Evolutionary conservation across 2,113 vertebrate species (phyloP).

Genomic region (Regulus satrapa): DNA sequence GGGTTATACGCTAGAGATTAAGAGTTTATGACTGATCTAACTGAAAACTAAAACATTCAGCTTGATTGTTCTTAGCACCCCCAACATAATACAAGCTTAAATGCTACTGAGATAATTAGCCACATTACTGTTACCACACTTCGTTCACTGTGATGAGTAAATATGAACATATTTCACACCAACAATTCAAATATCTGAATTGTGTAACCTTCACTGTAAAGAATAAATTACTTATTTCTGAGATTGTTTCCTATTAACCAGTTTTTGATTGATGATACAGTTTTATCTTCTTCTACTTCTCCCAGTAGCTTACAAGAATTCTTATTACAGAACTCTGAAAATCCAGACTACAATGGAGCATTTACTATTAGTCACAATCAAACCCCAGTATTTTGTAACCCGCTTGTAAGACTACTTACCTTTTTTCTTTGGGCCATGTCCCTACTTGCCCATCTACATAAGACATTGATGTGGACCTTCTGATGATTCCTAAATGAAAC

Average conservation of each 20-base stretch:
- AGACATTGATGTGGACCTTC: slow-evolving; percentile 95
- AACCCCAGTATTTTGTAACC: neutral
- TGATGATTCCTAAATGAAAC: slow-evolving; percentile 83
- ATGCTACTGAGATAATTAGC: neutral
- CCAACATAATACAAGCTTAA: neutral
- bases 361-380: neutral
- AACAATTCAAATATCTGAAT: neutral
- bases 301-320: neutral
- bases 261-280: neutral
- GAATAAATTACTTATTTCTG: neutral
- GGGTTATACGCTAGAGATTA: neutral
- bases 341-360: neutral
- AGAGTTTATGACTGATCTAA: neutral
- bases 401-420: slow-evolving; percentile 64
- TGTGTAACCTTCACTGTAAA: neutral
- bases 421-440: slow-evolving; percentile 97
- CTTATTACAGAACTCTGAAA: neutral
- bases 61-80: neutral
- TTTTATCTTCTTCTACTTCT: neutral
- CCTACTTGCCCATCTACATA: slow-evolving; percentile 93
- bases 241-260: neutral
- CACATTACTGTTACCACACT: neutral
- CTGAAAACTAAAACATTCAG: neutral
- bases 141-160: neutral
- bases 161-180: neutral